These are phyloP conservation scores for Tonatia bakeri DNA, from an alignment of 2,113 vertebrate species.

Conservation along the genomic window DNA sequence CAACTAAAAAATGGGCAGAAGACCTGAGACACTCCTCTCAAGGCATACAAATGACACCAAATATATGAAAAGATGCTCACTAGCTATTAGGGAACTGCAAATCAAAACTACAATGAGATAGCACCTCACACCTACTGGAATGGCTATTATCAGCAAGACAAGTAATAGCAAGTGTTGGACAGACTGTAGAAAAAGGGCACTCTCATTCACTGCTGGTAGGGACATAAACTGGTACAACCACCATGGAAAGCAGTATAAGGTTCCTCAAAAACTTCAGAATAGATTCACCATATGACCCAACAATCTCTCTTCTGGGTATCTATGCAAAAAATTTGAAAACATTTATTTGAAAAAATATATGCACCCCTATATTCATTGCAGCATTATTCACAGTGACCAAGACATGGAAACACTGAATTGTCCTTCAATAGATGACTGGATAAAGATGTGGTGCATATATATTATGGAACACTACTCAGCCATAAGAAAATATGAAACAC, in stretches of 20 bases:
- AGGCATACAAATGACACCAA: no score
- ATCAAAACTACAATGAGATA: no score
- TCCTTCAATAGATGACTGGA: neutral
- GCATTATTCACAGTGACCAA: neutral
- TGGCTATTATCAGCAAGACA: no score
- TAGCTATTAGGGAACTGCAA: no score
- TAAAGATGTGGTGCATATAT: neutral
- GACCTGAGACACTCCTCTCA: no score
- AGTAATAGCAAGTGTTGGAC: neutral
- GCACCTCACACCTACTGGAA: no score
- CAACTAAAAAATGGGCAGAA: no score
- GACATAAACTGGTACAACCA: neutral
- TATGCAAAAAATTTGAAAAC: neutral
- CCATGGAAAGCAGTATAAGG: neutral
- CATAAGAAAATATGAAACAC: neutral
- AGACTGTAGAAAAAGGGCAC: neutral
- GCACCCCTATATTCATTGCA: neutral
- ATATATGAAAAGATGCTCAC: no score
- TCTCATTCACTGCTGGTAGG: neutral
- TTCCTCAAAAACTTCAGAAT: neutral
- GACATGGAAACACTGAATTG: neutral
- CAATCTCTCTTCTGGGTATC: neutral
- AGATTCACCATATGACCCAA: neutral
- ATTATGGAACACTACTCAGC: neutral
- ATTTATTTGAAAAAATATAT: neutral